Evolutionary conservation across 23 tunicate genomes (phyloP).

Genomic region (Halocynthia roretzi): DNA sequence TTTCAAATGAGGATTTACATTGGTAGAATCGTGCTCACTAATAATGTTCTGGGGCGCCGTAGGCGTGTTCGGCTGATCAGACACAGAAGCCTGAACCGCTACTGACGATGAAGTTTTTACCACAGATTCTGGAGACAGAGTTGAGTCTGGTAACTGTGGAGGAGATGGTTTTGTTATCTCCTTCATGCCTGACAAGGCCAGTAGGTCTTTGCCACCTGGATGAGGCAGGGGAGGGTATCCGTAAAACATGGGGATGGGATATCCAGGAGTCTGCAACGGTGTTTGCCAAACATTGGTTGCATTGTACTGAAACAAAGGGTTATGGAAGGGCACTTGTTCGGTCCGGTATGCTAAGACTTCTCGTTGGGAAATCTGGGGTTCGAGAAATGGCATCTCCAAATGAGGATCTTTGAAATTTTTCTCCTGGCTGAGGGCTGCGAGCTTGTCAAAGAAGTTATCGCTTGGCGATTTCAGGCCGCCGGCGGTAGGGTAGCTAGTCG

Average conservation of each 20-base stretch:
- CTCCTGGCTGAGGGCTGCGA: neutral
- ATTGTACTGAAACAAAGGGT: neutral
- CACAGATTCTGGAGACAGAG: slow-evolving; percentile 26
- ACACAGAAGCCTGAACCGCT: slow-evolving; percentile 3
- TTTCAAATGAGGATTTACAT: neutral
- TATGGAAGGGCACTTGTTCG: slow-evolving; percentile 13
- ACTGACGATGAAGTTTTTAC: neutral
- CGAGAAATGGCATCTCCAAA: neutral
- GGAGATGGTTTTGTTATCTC: slow-evolving; percentile 2
- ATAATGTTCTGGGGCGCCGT: neutral
- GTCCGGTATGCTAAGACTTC: neutral
- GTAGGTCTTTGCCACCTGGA: too few relatives aligned
- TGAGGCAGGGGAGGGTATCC: slow-evolving; percentile 7
- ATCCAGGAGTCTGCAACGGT: neutral
- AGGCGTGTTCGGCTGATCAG: neutral
- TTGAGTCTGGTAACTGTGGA: slow-evolving; percentile 26
- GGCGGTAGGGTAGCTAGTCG: slow-evolving; percentile 23
- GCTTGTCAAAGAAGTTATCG: slow-evolving; percentile 21
- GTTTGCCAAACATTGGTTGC: slow-evolving; percentile 5
- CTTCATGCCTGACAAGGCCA: too few relatives aligned
- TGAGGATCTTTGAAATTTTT: neutral
- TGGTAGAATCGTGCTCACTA: neutral
- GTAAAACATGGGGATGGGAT: slow-evolving; percentile 1
- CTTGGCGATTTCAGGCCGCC: slow-evolving; percentile 35
- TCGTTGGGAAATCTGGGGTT: neutral